phyloP scores from a whole-genome alignment of 2,113 vertebrate species.

The Heterotilapia buettikoferi region DNA sequence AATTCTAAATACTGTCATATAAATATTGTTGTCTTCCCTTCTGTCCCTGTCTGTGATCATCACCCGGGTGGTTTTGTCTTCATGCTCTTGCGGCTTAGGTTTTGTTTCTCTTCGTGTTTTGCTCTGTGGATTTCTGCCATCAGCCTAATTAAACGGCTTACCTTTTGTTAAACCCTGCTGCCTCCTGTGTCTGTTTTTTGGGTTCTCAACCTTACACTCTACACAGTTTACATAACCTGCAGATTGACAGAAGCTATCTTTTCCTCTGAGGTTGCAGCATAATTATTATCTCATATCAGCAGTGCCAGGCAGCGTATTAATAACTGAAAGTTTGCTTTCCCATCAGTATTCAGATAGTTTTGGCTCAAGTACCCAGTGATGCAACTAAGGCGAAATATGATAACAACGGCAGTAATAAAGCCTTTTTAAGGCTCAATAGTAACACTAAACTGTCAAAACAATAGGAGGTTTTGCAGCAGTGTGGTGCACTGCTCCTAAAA shows the following conservation, averaged over 20 bases:
- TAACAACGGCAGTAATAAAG: background rate
- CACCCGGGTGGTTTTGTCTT: background rate
- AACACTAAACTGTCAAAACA: background rate
- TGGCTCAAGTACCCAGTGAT: constrained; percentile 9
- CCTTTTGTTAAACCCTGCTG: background rate
- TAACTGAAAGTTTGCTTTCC: constrained; percentile 12
- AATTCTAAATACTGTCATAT: background rate
- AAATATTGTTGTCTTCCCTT: background rate
- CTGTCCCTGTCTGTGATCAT: background rate
- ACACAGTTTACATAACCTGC: background rate
- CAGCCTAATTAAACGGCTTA: background rate
- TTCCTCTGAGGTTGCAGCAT: constrained; percentile 4
- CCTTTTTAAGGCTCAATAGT: background rate
- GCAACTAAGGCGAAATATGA: constrained; percentile 32
- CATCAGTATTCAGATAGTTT: constrained; percentile 33
- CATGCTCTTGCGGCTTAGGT: background rate
- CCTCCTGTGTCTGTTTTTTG: background rate
- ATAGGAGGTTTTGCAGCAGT: background rate
- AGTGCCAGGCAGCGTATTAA: background rate
- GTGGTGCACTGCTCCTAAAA: background rate
- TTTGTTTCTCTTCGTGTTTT: background rate
- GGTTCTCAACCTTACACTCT: background rate
- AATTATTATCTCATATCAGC: constrained; percentile 26
- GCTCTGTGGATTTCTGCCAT: background rate
- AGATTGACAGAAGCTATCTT: background rate